These are phyloP conservation scores for Craseonycteris thonglongyai DNA, from an alignment of 2,113 vertebrate species.

Conservation along the genomic window DNA sequence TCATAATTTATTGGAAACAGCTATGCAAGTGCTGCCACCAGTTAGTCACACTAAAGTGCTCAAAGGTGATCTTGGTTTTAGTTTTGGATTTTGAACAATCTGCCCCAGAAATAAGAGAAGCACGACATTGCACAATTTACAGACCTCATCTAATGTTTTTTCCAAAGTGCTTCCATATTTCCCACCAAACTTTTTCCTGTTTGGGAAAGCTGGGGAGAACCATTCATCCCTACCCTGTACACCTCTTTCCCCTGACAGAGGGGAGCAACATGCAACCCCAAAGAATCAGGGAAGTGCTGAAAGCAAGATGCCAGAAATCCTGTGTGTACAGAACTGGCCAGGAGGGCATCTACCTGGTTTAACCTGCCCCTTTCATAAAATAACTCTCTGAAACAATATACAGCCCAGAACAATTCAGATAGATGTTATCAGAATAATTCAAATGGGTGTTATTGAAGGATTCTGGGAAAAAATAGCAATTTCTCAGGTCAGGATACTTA, in stretches of 20 bases:
- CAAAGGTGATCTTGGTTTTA: not conserved
- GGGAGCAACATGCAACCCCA: not conserved
- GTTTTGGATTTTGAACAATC: not conserved
- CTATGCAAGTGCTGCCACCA: not conserved
- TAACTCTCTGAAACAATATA: not conserved
- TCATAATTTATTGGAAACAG: not conserved
- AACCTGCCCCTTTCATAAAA: not conserved
- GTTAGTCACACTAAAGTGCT: not conserved
- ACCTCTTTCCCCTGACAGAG: not conserved
- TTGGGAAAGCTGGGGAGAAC: not conserved
- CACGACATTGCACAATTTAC: not conserved
- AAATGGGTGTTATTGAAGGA: not conserved
- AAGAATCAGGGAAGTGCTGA: not conserved
- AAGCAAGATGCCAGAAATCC: not conserved
- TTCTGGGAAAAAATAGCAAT: not conserved
- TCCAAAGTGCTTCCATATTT: not conserved
- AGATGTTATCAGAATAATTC: not conserved
- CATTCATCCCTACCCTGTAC: not conserved
- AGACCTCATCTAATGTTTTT: not conserved
- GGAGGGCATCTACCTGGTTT: not conserved
- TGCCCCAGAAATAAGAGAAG: not conserved
- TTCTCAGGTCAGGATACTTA: not conserved
- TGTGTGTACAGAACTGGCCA: not conserved
- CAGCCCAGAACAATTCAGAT: not conserved
- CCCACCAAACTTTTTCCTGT: not conserved